Evolutionary conservation across 1,140 invertebrate genomes (phyloP).

Genomic region (Hetaerina americana): DNA sequence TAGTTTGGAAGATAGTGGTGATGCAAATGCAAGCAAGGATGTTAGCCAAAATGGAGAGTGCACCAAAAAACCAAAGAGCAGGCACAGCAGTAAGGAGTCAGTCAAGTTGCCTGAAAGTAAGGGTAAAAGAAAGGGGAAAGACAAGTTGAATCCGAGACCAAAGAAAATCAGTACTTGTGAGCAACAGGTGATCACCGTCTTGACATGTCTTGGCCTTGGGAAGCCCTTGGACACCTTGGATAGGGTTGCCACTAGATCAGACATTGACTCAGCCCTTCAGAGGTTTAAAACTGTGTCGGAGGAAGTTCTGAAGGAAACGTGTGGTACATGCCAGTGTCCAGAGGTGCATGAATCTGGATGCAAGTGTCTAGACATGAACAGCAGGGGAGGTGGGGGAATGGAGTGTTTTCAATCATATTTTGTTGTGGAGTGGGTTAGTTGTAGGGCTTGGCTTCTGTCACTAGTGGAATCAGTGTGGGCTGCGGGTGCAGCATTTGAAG

Average conservation of each 20-base stretch:
- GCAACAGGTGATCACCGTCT: not conserved
- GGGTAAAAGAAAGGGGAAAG: too few species aligned
- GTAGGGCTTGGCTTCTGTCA: conserved; percentile 37
- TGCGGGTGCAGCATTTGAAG: conserved; percentile 25
- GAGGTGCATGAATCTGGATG: not conserved
- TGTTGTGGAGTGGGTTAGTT: conserved; percentile 37
- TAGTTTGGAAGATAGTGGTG: not conserved
- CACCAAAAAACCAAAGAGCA: not conserved
- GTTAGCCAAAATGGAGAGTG: not conserved
- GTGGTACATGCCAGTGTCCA: not conserved
- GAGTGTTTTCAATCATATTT: conserved; percentile 33
- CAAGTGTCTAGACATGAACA: not conserved
- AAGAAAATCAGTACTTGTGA: not conserved
- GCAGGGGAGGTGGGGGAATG: not conserved
- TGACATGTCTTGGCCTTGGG: not conserved
- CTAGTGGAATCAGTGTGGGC: conserved; percentile 24
- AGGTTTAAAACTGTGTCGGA: not conserved
- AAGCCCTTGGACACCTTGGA: not conserved
- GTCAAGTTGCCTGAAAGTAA: not conserved
- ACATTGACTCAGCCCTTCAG: not conserved
- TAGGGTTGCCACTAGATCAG: not conserved
- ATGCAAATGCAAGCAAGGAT: not conserved
- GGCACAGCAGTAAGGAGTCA: not conserved
- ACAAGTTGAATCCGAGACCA: too few species aligned
- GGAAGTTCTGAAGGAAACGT: not conserved